Conservation (phyloP, 2,888 invertebrate species). For the Apoderus coryli region DNA sequence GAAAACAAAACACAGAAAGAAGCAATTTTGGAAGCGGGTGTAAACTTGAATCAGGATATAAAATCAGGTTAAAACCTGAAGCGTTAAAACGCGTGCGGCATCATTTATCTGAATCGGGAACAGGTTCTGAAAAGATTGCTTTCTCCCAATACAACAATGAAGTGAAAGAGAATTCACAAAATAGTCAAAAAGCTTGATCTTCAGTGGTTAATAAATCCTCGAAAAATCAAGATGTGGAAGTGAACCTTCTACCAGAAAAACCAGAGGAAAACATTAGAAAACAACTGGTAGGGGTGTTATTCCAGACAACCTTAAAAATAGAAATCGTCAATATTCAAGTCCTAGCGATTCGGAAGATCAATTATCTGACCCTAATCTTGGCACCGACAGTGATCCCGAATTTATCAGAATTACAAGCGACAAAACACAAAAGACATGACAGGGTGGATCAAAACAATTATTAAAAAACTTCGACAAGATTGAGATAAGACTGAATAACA, state of each 20-base stretch:
- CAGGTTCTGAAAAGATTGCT: slow-evolving; percentile 2
- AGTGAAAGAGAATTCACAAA: slow-evolving; percentile 1
- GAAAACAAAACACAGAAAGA: slow-evolving; percentile 2
- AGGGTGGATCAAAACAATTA: background rate
- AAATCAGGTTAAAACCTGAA: slow-evolving; percentile 1
- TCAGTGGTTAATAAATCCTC: slow-evolving; percentile 1
- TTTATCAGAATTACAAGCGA: background rate
- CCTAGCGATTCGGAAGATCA: slow-evolving; percentile 3
- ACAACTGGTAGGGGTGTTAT: slow-evolving; percentile 1
- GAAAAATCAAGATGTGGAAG: slow-evolving; percentile 3
- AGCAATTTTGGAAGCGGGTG: slow-evolving; percentile 1
- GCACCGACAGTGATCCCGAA: slow-evolving; percentile 1
- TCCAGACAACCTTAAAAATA: slow-evolving; percentile 1
- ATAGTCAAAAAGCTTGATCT: slow-evolving; percentile 1
- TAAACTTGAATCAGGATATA: slow-evolving; percentile 1
- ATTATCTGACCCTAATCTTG: slow-evolving; percentile 2
- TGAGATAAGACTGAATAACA: slow-evolving; percentile 1
- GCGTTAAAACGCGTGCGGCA: too few relatives aligned
- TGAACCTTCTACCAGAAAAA: slow-evolving; percentile 3
- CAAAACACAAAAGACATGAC: slow-evolving; percentile 1
- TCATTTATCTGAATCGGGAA: slow-evolving; percentile 1
- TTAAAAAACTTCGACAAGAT: too few relatives aligned
- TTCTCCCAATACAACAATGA: slow-evolving; percentile 1
- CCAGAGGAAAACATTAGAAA: background rate
- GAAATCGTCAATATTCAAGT: background rate